A percentile compares a stretch with the other conserved stretches of the same genome.
These are phyloP conservation scores for Pristionchus arcanus DNA, from an alignment of 2,888 invertebrate species.

Conservation along the genomic window DNA sequence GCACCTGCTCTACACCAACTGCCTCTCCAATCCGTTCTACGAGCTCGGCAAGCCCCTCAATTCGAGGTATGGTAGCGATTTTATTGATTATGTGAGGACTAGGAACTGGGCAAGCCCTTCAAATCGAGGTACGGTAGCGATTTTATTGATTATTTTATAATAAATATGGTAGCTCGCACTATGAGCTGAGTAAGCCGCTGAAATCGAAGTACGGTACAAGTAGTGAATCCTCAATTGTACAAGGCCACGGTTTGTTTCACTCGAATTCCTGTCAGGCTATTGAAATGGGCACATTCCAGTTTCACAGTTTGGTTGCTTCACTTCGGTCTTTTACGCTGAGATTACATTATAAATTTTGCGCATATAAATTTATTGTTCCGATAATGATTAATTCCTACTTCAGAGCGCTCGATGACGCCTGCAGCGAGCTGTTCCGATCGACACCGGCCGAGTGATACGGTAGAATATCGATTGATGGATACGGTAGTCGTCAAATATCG, in stretches of 20 bases:
- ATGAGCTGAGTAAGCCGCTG: too few relatives aligned
- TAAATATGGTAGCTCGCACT: too few relatives aligned
- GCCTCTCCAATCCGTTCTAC: constrained; percentile 97
- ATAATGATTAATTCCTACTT: constrained; percentile 11
- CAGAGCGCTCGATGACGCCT: constrained; percentile 62
- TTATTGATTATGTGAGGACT: neutral
- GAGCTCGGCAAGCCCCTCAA: constrained; percentile 91
- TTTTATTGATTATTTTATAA: too few relatives aligned
- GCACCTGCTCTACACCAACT: constrained; percentile 93
- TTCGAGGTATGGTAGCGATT: constrained; percentile 86
- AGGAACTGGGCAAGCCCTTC: too few relatives aligned
- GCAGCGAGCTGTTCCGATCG: constrained; percentile 57
- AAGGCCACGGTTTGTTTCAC: neutral
- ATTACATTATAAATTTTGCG: too few relatives aligned
- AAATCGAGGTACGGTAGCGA: too few relatives aligned
- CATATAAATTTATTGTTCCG: neutral
- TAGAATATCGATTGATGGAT: constrained; percentile 1
- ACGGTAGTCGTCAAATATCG: constrained; percentile 22
- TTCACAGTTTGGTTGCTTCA: too few relatives aligned
- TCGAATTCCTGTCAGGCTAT: neutral
- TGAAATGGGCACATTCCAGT: too few relatives aligned
- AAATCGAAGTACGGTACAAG: too few relatives aligned
- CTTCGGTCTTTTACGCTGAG: too few relatives aligned
- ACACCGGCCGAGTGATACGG: constrained; percentile 39
- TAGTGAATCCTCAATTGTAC: too few relatives aligned